phyloP scores from a whole-genome alignment of 2,888 invertebrate genomes.

The Archaeoteleia sp. region DNA sequence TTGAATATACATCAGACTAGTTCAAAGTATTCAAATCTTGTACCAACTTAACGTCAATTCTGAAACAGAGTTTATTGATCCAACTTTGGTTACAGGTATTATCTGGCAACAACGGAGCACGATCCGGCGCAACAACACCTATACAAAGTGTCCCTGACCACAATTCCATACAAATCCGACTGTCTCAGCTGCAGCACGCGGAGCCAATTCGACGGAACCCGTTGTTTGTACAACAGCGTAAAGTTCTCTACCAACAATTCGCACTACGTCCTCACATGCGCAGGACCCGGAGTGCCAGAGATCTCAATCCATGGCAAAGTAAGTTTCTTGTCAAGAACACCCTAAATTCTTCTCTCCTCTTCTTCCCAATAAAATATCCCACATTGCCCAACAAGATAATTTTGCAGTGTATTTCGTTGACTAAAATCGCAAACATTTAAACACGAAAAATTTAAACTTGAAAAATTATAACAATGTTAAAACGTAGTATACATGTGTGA shows the following conservation, averaged over 20 bases:
- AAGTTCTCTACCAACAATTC: conserved; percentile 81
- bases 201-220: conserved; percentile 75
- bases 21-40: conserved; percentile 30
- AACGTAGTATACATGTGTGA: no score
- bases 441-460: no score
- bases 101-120: conserved; percentile 84
- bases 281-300: conserved; percentile 90
- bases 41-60: conserved; percentile 24
- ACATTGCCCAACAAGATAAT: no score
- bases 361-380: no score
- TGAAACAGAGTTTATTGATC: conserved; percentile 26
- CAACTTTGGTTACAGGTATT: conserved; percentile 81
- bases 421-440: no score
- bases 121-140: conserved; percentile 89
- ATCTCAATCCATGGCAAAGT: conserved; percentile 80
- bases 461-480: no score
- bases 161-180: conserved; percentile 73
- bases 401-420: no score
- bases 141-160: conserved; percentile 81
- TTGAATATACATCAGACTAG: conserved; percentile 14
- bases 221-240: conserved; percentile 82
- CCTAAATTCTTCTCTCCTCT: no score
- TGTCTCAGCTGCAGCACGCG: conserved; percentile 87
- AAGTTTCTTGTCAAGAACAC: conserved; percentile 57
- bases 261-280: conserved; percentile 85